Base-by-base conservation (phyloP, 2,888 invertebrate genomes). In the Aphrophora alni region DNA sequence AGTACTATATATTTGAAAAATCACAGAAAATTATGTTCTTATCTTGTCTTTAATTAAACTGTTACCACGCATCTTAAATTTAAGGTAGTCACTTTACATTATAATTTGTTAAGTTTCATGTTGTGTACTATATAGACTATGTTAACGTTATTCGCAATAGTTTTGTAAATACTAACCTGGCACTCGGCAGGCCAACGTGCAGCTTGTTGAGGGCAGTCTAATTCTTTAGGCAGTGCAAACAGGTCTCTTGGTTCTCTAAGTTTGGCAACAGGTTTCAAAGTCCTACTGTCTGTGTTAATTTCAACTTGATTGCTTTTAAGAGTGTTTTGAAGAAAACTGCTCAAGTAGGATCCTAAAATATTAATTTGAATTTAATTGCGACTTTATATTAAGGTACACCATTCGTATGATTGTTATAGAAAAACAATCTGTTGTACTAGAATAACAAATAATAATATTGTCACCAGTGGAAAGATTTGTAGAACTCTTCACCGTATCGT, bases 131-230 rank as follows among this genome's bases (percentile, higher is more conserved):
- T n/a, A n/a, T n/a, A n/a, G n/a, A n/a, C n/a, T n/a, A n/a, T n/a
- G n/a, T n/a, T n/a, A n/a, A n/a, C n/a, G n/a, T n/a, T n/a, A n/a
- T n/a, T n/a, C n/a, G n/a, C n/a, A n/a, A n/a, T n/a, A n/a, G n/a
- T n/a, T n/a, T n/a, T n/a, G n/a, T n/a, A n/a, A n/a, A 69, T 8
- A 27, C 69, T 79, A 68, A 95, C 96, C 91, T 96, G 95, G 89
- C 96, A 96, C 90, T 96, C 96, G 71, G 95, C 93, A 25, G 96
- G 96, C 96, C 96, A 96, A 88, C 96, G 90, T 81, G 95, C 93
- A 85, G 94, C 93, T 90, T 95, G 95, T 86, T 93, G 93, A 77
- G 93, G 92, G 86, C 92, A 93, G 86, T 93, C 93, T 86, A 92
- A 89, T 87, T 93, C 93, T 87, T 92, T 93, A 82, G 93, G 93